These are phyloP conservation scores for Onchidella celtica DNA, from an alignment of 2,888 invertebrate genomes.

Conservation along the genomic window DNA sequence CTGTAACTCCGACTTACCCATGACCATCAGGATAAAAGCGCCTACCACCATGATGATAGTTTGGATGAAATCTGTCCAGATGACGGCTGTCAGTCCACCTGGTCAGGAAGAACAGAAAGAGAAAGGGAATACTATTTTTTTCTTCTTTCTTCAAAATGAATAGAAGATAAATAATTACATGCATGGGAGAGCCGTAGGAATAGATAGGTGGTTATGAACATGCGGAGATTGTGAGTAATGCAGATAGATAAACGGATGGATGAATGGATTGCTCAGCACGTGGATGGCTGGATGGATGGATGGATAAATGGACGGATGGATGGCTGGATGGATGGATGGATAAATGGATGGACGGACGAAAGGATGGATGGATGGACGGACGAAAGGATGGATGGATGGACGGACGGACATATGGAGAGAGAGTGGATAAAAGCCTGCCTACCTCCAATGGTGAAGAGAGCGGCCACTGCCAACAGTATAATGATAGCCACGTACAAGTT, in stretches of 20 bases:
- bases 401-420: too few relatives aligned
- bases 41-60: constrained; percentile 39
- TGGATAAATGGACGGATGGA: background rate
- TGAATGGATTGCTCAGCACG: background rate
- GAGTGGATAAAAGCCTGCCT: background rate
- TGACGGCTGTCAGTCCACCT: constrained; percentile 82
- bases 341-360: background rate
- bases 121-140: background rate
- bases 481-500: constrained; percentile 82
- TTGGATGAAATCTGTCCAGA: constrained; percentile 81
- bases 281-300: background rate
- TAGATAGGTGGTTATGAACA: background rate
- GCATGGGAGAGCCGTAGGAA: constrained; percentile 46
- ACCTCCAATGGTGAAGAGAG: constrained; percentile 82
- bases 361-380: background rate
- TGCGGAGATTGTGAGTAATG: background rate
- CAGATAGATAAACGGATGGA: background rate
- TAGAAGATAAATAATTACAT: background rate
- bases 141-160: too few relatives aligned
- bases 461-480: constrained; percentile 81
- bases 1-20: too few relatives aligned
- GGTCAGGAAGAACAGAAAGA: background rate
- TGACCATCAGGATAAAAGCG: constrained; percentile 45
- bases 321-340: background rate
- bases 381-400: background rate